A percentile compares a stretch with the other conserved stretches of the same genome.
Evolutionary conservation across 2,888 invertebrate species (phyloP).

Genomic region (Noctua janthe): DNA sequence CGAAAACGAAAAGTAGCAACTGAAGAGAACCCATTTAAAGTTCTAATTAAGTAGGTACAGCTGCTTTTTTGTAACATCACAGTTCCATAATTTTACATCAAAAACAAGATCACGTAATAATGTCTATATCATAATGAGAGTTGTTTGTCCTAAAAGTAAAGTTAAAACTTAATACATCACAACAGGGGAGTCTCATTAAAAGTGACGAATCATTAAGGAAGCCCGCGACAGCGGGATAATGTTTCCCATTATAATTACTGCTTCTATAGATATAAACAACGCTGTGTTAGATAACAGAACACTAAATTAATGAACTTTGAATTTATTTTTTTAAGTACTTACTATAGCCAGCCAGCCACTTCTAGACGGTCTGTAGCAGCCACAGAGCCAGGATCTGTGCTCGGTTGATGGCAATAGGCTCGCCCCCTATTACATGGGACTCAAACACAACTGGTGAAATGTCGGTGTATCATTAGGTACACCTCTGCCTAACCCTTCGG

Average conservation of each 20-base stretch:
- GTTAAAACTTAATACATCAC: constrained; percentile 65
- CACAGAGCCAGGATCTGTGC: background rate
- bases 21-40: background rate
- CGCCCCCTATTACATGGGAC: too few species aligned
- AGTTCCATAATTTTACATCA: background rate
- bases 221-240: constrained; percentile 75
- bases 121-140: constrained; percentile 32
- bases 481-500: too few species aligned
- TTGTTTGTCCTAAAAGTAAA: constrained; percentile 65
- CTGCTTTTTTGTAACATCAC: background rate
- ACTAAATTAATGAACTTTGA: constrained; percentile 14
- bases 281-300: constrained; percentile 6
- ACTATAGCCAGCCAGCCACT: background rate
- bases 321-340: background rate
- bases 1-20: too few species aligned
- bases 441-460: too few species aligned
- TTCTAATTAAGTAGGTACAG: background rate
- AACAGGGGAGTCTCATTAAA: constrained; percentile 75
- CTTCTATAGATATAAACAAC: constrained; percentile 28
- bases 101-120: constrained; percentile 3
- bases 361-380: background rate
- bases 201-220: constrained; percentile 77
- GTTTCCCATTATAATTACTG: constrained; percentile 77
- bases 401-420: too few species aligned
- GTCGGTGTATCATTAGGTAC: too few species aligned